Evolutionary conservation across 2,888 invertebrate genomes (phyloP), one percentile per base, ranked within the genome.

Genomic region (Aphodius granarius): DNA sequence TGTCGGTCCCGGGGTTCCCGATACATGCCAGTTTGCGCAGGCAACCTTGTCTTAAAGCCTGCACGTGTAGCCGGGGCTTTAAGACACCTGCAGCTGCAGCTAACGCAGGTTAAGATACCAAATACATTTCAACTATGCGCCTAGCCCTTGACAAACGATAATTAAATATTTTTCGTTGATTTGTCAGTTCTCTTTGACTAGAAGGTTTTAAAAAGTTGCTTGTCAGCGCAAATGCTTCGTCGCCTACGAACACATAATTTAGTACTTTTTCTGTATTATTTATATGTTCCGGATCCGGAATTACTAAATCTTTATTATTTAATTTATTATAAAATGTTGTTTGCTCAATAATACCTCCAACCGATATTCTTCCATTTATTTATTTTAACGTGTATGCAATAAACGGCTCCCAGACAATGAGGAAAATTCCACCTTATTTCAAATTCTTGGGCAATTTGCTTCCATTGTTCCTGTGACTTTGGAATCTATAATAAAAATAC

Each of bases 331-430:
- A 78, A 73, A 79, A 76, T 18, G 62, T 71, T 66, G 78, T 80
- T 64, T 72, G 78, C 71, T 78, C 62, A 23, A 80, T 73, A 72
- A 80, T 76, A 70, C 79, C 79, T 73, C 78, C 79, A 77, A 77
- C 78, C 18, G 78, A 79, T 23, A 78, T 75, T 73, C 76, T 71
- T 19, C 80, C 78, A 75, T 80, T 78, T 17, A 74, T 76, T 21
- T 66, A 66, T 66, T 66, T 19, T 6, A 15, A 66, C 66, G 20
- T 66, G 66, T 66, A 16, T 66, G 3, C 66, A n/a, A 20, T 66
- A n/a, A 18, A 66, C 19, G 15, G 66, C 18, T 13, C 16, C 66
- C 18, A 75, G 22, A 63, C 72, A 72, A 15, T 72, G 18, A 22
- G 72, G 68, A 72, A 75, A 75, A 18, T 66, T 73, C 68, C 22